Evolutionary conservation across 2,113 vertebrate species (phyloP), one percentile per base, ranked within the genome.

Genomic region (Salvelinus alpinus): DNA sequence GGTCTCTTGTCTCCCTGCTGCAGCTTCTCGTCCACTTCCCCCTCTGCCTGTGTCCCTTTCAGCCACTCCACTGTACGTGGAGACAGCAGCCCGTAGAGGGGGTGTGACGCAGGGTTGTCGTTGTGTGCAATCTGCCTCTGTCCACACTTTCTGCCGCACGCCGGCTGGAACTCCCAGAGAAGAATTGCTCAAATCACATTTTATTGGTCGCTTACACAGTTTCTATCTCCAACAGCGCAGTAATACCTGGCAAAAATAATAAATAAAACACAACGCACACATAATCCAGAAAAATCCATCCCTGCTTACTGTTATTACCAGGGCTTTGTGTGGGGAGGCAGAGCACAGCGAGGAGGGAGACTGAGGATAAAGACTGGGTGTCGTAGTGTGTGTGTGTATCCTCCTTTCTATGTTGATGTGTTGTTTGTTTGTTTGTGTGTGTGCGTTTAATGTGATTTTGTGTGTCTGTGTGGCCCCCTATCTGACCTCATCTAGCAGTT

Each of bases 141-240:
- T 80, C 85, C 74, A 84, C 82, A 84, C 59, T 88, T 85, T 81
- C 71, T 75, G 74, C 60, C 18, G 24, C n/a, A n/a, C 12, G 2
- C 31, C 75, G 24, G 18, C 13, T 27, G 34, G 20, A 79, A 78
- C 73, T 78, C 18, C 8, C 67, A 31, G 78, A 60, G 77, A 70
- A 77, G 20, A 25, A 83, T 22, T 79, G 2, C 9, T 44, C 38
- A 44, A 44, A 44, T 44, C 38, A 44, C 38, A 44, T 2, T 9
- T 38, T 38, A 38, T 38, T 38, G 38, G 8, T 38, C 38, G 8
- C 8, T 38, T 38, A 38, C 34, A 8, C 38, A 44, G 38, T 44
- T 11, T 44, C 38, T 44, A 44, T 9, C 38, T 11, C 38, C 38
- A 44, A 44, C 9, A 44, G 38, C 9, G 2, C 38, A 44, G 9